Evolutionary conservation across 92 coral and sea anemone species (phyloP).

Genomic region (Epizoanthus fatuus): DNA sequence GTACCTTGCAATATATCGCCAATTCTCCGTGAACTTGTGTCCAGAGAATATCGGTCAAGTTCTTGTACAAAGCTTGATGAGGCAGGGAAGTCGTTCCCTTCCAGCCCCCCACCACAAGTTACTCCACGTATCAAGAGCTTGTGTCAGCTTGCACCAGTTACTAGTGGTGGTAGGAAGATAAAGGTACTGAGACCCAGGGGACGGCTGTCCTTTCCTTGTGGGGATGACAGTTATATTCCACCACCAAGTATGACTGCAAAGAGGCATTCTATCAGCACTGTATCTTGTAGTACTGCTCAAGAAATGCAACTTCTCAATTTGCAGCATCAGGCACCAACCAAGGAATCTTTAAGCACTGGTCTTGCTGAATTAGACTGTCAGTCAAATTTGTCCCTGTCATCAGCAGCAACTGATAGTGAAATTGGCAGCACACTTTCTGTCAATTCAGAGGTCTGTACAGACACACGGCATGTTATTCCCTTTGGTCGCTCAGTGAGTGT

Average conservation of each 20-base stretch:
- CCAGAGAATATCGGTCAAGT: constrained; percentile 23
- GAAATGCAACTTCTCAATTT: background rate
- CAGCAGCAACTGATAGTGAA: constrained; percentile 19
- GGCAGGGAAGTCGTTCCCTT: background rate
- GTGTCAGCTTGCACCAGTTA: constrained; percentile 17
- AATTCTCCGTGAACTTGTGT: background rate
- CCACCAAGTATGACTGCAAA: constrained; percentile 9
- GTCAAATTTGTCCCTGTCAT: constrained; percentile 33
- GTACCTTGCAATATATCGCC: background rate
- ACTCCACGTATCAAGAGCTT: constrained; percentile 34
- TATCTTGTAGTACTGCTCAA: background rate
- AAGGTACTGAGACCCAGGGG: constrained; percentile 20
- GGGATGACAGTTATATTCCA: background rate
- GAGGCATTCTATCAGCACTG: constrained; percentile 1
- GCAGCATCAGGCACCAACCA: background rate
- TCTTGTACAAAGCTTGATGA: constrained; percentile 39
- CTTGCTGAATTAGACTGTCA: background rate
- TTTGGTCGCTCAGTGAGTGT: constrained; percentile 37
- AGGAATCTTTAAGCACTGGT: background rate
- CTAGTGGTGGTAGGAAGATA: constrained; percentile 7
- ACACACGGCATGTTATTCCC: background rate
- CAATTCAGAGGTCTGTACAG: background rate
- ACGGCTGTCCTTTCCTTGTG: constrained; percentile 13
- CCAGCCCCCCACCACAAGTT: constrained; percentile 17
- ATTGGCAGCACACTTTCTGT: background rate